Evolutionary conservation across 2,888 invertebrate genomes (phyloP).

Genomic region (Tipula lateralis): DNA sequence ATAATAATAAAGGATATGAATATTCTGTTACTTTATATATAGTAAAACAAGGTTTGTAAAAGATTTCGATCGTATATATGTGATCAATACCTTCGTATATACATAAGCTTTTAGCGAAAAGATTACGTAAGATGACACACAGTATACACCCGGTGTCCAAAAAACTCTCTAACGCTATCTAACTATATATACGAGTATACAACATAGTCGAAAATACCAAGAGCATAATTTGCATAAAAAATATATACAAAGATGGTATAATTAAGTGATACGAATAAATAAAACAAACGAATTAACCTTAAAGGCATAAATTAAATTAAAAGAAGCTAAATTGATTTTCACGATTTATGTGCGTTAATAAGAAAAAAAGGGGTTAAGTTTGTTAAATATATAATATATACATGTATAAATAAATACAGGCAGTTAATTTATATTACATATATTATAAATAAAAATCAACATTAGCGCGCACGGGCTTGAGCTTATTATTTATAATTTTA

Average conservation of each 20-base stretch:
- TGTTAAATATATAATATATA: no score
- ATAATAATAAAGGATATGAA: constrained; percentile 12
- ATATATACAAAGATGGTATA: neutral
- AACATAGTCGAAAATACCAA: neutral
- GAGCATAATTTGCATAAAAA: constrained; percentile 1
- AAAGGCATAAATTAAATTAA: neutral
- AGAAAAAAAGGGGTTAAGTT: neutral
- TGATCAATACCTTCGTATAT: neutral
- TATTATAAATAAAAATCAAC: neutral
- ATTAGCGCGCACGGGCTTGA: neutral
- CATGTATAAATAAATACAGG: neutral
- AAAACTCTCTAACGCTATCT: neutral
- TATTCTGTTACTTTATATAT: neutral
- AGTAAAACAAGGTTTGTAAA: neutral
- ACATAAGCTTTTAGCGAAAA: neutral
- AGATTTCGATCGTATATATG: neutral
- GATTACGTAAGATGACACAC: neutral
- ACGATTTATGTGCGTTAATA: neutral
- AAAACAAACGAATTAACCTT: neutral
- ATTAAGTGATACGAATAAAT: constrained; percentile 14
- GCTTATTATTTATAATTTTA: neutral
- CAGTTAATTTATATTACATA: constrained; percentile 19
- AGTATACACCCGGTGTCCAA: neutral
- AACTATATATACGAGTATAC: neutral
- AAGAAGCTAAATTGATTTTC: constrained; percentile 3